Evolutionary conservation across 2,797 vertebrate genomes (phyloP).

Genomic region (Schizothorax lantsangensis): DNA sequence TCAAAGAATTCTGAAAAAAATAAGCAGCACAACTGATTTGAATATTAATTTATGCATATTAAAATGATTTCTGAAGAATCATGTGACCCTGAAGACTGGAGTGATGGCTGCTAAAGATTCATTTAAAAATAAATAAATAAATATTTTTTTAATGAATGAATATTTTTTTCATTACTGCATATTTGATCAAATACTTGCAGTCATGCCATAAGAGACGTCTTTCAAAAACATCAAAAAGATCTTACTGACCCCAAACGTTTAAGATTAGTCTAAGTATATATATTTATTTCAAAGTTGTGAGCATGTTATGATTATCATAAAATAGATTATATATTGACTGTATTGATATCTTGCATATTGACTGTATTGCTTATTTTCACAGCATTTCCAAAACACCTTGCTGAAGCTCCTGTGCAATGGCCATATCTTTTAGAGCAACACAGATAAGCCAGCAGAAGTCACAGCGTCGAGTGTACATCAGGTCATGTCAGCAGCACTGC

Average conservation of each 20-base stretch:
- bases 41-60: too few relatives aligned
- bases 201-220: not conserved
- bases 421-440: constrained; percentile 10
- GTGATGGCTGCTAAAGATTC: not conserved
- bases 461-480: constrained; percentile 65
- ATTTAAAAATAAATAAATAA: not conserved
- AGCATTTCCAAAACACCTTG: not conserved
- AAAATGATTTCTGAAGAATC: not conserved
- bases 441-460: constrained; percentile 53
- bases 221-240: not conserved
- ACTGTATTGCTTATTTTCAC: not conserved
- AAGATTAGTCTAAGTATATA: not conserved
- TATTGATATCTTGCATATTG: not conserved
- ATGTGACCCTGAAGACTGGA: not conserved
- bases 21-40: too few relatives aligned
- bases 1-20: too few relatives aligned
- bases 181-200: not conserved
- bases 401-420: not conserved
- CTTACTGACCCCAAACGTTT: not conserved
- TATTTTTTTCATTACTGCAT: not conserved
- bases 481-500: constrained; percentile 70
- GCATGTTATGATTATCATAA: not conserved
- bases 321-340: not conserved
- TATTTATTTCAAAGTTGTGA: not conserved
- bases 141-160: not conserved